Evolutionary conservation across 2,888 invertebrate genomes (phyloP), one percentile per base, ranked within the genome.

Genomic region (Meghimatium bilineatum): DNA sequence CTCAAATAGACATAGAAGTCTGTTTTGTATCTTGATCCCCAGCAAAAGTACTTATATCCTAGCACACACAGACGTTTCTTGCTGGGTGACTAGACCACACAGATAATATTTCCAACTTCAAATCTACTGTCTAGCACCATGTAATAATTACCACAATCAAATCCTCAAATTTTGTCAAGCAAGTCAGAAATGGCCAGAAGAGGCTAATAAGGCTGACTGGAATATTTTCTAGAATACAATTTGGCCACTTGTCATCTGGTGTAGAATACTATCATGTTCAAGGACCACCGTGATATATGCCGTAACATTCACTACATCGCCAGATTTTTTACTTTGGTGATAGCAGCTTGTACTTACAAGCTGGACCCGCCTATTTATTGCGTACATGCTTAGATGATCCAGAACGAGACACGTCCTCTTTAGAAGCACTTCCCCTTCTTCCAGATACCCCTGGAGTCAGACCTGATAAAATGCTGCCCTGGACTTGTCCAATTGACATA

Each of bases 381-480:
- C 91, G 88, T 75, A 88, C 88, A 85, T 90, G 91, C 82, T 90
- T 86, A 0, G 91, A 91, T 6, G 91, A 91, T 67, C 91, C 90
- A 60, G 90, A 89, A 32, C 91, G 89, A n/a, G 87, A 87, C 17
- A 87, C 88, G 71, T 90, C 92, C 75, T 92, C 92, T 85, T 91
- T 91, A 34, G 92, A 92, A 36, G 92, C 91, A 88, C 91, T 91
- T 76, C 91, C 91, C 60, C 92, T 86, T n/a, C 92, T 89, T 81
- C 90, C 86, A 36, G 88, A 91, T n/a, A 90, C 89, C 87, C 91
- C 85, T 72, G 83, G 89, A 74, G 52, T 86, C 63, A 83, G 49
- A 29, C 83, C 84, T 66, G 84, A 79, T 80, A 84, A 87, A n/a
- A 91, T 88, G 83, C 89, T 87, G 82, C 88, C 88, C 38, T 89